Base-by-base conservation (phyloP, 2,113 vertebrate species). In the Rallus limicola region DNA sequence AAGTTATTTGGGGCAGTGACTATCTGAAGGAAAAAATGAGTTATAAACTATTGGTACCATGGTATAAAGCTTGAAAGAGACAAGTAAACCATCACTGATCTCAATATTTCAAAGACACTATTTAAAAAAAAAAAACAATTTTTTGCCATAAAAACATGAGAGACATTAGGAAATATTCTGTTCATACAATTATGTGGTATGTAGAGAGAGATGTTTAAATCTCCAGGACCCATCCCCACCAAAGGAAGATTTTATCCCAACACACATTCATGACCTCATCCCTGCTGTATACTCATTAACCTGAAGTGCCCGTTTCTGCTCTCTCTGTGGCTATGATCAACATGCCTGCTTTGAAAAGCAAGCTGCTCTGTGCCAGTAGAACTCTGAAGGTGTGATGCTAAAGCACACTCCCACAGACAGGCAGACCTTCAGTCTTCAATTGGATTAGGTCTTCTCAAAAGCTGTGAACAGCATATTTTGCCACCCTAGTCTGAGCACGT, bases 401-500 rank as follows among this genome's bases (percentile, higher is more conserved):
- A 63, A 44, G 69, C 40, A n/a, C 33, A 13, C 25, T 18, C 11
- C 38, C 19, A 33, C 9, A 33, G 13, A 40, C 3, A 40, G 29
- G 21, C 1, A 42, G 34, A 69, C 12, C 12, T 52, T 46, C 28
- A 13, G 13, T 29, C 48, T 81, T 46, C 69, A 70, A 2, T 2
- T 33, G 26, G 6, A 82, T 52, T 38, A 52, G 42, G 28, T 34
- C 15, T 83, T 71, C 11, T 33, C 67, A 26, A 46, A 64, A 77
- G 31, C 38, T 56, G 5, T 26, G 19, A 20, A 20, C 29, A 69
- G 44, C 3, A 11, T 50, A 1, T 69, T 86, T 62, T 70, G n/a
- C 67, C 13, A 5, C 14, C 16, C 1, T 1, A 0, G 0, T 24
- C n/a, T 48, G 25, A 34, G 1, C 26, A 28, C 26, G 3, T 0